Evolutionary conservation across 2,888 invertebrate genomes (phyloP).

Genomic region (Dilophus febrilis): DNA sequence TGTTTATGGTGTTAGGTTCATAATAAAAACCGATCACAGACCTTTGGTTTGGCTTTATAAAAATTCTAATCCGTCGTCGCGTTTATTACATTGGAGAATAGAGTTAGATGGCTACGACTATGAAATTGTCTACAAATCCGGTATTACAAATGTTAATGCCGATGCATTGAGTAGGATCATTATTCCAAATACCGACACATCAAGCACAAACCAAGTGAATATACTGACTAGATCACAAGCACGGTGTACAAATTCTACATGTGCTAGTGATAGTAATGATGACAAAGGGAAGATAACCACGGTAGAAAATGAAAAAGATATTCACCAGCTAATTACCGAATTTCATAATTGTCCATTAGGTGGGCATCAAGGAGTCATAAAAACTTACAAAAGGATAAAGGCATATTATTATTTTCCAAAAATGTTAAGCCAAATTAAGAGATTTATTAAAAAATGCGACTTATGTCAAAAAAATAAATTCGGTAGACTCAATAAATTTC

Average conservation of each 20-base stretch:
- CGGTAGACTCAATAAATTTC: background rate
- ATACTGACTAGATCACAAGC: too few species aligned
- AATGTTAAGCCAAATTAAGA: background rate
- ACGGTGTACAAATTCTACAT: too few species aligned
- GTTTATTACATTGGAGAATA: conserved; percentile 13
- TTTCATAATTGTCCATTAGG: background rate
- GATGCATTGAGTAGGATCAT: conserved; percentile 8
- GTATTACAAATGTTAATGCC: conserved; percentile 11
- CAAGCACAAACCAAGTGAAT: too few species aligned
- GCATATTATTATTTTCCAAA: background rate
- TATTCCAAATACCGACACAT: too few species aligned
- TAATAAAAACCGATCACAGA: conserved; percentile 18
- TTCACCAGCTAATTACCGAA: background rate
- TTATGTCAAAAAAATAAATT: background rate
- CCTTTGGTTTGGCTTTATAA: conserved; percentile 14
- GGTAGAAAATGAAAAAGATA: background rate
- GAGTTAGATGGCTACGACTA: conserved; percentile 12
- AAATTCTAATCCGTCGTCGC: conserved; percentile 14
- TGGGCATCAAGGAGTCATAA: background rate
- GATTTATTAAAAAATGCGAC: background rate
- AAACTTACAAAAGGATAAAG: background rate
- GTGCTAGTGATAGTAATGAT: too few species aligned
- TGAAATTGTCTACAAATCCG: conserved; percentile 12
- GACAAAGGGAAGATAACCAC: too few species aligned
- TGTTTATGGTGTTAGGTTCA: conserved; percentile 16